Percentiles rank a stretch among this genome's conserved stretches.
These are phyloP conservation scores for Hippocampus zosterae DNA, from an alignment of 2,113 vertebrate genomes.

Conservation along the genomic window DNA sequence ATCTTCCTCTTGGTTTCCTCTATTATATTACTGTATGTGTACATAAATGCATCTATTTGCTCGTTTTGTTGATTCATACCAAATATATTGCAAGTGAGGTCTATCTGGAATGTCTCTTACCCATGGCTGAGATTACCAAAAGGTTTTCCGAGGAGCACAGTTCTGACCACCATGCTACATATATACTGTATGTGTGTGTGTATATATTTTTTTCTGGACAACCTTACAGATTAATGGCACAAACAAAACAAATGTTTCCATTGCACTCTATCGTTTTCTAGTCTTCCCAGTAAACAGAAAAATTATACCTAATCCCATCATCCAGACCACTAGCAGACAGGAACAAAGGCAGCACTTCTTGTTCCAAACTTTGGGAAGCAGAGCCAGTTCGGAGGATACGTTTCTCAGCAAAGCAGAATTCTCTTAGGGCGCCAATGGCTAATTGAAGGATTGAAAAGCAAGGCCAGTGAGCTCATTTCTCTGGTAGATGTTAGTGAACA, in stretches of 20 bases:
- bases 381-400: conserved; percentile 43
- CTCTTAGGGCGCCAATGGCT: conserved; percentile 49
- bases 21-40: conserved; percentile 5
- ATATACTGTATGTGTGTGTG: too few species aligned
- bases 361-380: conserved; percentile 38
- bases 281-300: conserved; percentile 42
- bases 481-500: conserved; percentile 62
- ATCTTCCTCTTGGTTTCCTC: conserved; percentile 33
- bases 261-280: conserved; percentile 6
- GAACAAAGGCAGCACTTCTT: conserved; percentile 41
- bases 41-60: conserved; percentile 26
- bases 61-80: conserved; percentile 27
- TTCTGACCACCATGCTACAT: conserved; percentile 13
- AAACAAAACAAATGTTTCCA: conserved; percentile 22
- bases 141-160: conserved; percentile 2
- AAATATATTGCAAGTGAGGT: conserved; percentile 20
- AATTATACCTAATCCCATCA: conserved; percentile 55
- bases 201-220: conserved; percentile 15
- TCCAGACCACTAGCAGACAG: conserved; percentile 43
- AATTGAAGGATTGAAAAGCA: conserved; percentile 62
- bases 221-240: conserved; percentile 13
- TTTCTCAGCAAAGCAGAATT: conserved; percentile 52
- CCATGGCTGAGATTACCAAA: conserved; percentile 34
- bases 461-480: conserved; percentile 65
- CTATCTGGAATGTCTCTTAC: conserved; percentile 23